Evolutionary conservation across 2,797 vertebrate species (phyloP), one percentile per base, ranked within the genome.

Genomic region (Molossus molossus): DNA sequence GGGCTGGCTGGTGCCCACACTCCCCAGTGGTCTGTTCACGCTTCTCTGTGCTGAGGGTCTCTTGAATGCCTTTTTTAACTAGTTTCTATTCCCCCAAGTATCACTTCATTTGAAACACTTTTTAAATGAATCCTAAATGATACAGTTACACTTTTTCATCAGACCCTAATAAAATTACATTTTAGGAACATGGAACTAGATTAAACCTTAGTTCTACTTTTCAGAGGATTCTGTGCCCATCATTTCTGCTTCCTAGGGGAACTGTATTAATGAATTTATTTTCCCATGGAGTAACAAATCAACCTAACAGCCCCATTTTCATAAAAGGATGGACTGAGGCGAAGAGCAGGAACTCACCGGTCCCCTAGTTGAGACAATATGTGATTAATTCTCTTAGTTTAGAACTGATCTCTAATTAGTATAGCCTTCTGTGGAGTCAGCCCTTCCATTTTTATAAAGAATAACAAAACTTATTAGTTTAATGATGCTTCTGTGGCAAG

Each of bases 301-400:
- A 79, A 87, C 12, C 25, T 55, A 21, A 69, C 20, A 96, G 15
- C 13, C 29, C 23, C 1, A 1, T 87, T 91, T 62, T 83, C n/a
- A 40, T 60, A 90, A 50, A 97, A n/a, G 12, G 40, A n/a, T 91
- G 70, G 95, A 76, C 55, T 90, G 85, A 94, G 4, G 60, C 17
- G 48, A 94, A 73, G 37, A 83, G 5, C n/a, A 88, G 13, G 64
- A 84, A 85, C 17, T 77, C 14, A 85, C 6, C 2, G 62, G 25
- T 87, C 10, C 75, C 45, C 79, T 84, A 12, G 3, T 55, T 37
- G 5, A 91, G 20, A 75, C 15, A 75, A 50, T 58, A 80, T 58
- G 40, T 58, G 81, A 45, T 65, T 87, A 65, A 81, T 91, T 91
- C 21, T 96, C 29, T 95, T 87, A 72, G 67, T 95, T 93, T 86